Evolutionary conservation across 2,888 invertebrate species (phyloP).

Genomic region (Epicampocera succincta): DNA sequence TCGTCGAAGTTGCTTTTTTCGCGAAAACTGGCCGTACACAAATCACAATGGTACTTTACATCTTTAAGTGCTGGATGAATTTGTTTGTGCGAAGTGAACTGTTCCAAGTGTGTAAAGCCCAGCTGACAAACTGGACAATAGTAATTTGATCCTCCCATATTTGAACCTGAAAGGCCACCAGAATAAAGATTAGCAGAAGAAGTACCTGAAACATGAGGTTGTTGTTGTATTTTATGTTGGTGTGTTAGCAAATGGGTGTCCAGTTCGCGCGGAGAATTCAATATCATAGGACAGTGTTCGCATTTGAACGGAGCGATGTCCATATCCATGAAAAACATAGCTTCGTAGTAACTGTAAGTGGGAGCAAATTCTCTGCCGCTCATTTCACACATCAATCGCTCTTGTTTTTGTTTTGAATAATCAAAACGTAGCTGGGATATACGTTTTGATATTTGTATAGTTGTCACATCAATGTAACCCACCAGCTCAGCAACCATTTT

Average conservation of each 20-base stretch:
- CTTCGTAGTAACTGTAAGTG: conserved; percentile 77
- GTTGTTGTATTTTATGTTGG: conserved; percentile 71
- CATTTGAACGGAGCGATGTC: conserved; percentile 79
- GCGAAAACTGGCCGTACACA: conserved; percentile 78
- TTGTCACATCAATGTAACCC: conserved; percentile 76
- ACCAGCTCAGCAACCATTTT: conserved; percentile 77
- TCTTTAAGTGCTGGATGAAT: conserved; percentile 74
- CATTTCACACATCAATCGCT: conserved; percentile 76
- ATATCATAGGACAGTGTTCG: conserved; percentile 75
- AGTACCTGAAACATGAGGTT: conserved; percentile 34
- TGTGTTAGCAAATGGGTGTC: conserved; percentile 76
- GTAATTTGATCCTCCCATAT: conserved; percentile 69
- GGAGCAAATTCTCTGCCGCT: conserved; percentile 75
- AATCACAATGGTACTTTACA: conserved; percentile 76
- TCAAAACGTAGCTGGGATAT: conserved; percentile 78
- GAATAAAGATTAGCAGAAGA: conserved; percentile 7
- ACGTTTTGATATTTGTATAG: conserved; percentile 78
- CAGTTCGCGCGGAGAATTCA: conserved; percentile 76
- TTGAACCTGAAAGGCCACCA: conserved; percentile 8
- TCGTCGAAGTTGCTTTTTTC: conserved; percentile 78
- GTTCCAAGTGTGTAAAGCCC: conserved; percentile 74
- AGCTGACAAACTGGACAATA: conserved; percentile 74
- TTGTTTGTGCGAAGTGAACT: conserved; percentile 76
- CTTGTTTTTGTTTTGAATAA: conserved; percentile 78
- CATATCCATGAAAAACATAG: conserved; percentile 78